Conservation (phyloP, 2,888 invertebrate species). For the Perizoma flavofasciatum region DNA sequence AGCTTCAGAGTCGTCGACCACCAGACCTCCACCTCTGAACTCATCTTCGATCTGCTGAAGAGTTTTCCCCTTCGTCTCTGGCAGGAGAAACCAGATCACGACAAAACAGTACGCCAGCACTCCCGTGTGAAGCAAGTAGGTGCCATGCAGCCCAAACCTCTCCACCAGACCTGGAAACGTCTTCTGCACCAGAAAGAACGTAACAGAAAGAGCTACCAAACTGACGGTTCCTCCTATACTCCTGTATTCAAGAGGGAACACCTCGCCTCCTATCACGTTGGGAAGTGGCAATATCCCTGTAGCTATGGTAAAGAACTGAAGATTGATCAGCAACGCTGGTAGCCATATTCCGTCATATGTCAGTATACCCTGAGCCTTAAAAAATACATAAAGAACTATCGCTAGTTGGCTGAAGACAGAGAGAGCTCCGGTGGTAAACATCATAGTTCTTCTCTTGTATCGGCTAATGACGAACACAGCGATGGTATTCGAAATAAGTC, state of each 20-base stretch:
- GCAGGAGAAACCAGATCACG: conserved; percentile 81
- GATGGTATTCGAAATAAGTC: conserved; percentile 82
- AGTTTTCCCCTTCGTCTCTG: conserved; percentile 87
- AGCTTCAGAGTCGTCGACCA: conserved; percentile 41
- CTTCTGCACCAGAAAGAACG: conserved; percentile 85
- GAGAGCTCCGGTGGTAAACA: conserved; percentile 82
- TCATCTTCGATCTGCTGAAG: conserved; percentile 86
- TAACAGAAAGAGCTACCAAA: conserved; percentile 79
- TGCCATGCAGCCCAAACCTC: conserved; percentile 78
- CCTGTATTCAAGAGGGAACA: conserved; percentile 84
- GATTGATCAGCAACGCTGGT: conserved; percentile 74
- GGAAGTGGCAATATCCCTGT: conserved; percentile 86
- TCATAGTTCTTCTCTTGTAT: conserved; percentile 83
- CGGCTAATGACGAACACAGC: conserved; percentile 84
- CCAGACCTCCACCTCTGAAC: conserved; percentile 60
- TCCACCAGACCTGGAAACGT: conserved; percentile 81
- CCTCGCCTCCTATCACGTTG: conserved; percentile 87
- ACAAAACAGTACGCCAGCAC: conserved; percentile 76
- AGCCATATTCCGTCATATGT: conserved; percentile 65
- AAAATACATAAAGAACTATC: conserved; percentile 71
- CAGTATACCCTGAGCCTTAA: conserved; percentile 45
- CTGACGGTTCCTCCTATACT: conserved; percentile 85
- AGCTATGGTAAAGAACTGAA: conserved; percentile 81
- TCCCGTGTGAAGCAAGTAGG: conserved; percentile 83
- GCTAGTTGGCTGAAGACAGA: conserved; percentile 81